Evolutionary conservation across 2,113 vertebrate species (phyloP), one percentile per base, ranked within the genome.

Genomic region (Etheostoma cragini): DNA sequence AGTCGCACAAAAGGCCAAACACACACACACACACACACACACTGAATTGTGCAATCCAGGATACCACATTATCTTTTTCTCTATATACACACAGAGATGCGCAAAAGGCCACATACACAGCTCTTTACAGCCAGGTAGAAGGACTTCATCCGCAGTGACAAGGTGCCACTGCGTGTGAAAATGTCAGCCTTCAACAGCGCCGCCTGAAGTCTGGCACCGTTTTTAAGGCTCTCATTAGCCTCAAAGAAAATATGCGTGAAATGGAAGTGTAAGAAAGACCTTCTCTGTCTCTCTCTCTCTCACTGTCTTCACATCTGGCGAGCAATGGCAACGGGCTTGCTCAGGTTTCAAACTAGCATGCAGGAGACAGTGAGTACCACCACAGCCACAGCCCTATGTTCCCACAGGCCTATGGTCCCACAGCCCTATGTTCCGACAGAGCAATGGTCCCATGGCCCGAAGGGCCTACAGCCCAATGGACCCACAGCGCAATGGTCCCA

Each of bases 141-240:
- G 89, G 91, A 94, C 94, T 94, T 95, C 94, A 95, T 94, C 92
- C 63, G 70, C 92, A 85, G 88, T 94, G 94, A 94, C 94, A 95
- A 94, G 94, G 94, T 94, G 93, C 89, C 88, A 93, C 89, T 81
- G 87, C 92, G 92, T 95, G 94, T 93, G 94, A 92, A 94, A 94
- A 95, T 94, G 94, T 94, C 94, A 94, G 87, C 90, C 88, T 93
- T 94, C 91, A 90, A 85, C 91, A 80, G 83, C 77, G 83, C 80
- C 87, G 90, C 92, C 92, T 91, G 84, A 88, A 91, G 93, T 94
- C 94, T 94, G 91, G 89, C 90, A 82, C 92, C 80, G 76, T 95
- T 92, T 96, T 95, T 94, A 94, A 94, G 92, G 94, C 90, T 92
- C 94, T 95, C 93, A 94, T 95, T 96, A 95, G 94, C 91, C 88